phyloP scores from a whole-genome alignment of 2,888 invertebrate species.

The Lampropteryx suffumata region DNA sequence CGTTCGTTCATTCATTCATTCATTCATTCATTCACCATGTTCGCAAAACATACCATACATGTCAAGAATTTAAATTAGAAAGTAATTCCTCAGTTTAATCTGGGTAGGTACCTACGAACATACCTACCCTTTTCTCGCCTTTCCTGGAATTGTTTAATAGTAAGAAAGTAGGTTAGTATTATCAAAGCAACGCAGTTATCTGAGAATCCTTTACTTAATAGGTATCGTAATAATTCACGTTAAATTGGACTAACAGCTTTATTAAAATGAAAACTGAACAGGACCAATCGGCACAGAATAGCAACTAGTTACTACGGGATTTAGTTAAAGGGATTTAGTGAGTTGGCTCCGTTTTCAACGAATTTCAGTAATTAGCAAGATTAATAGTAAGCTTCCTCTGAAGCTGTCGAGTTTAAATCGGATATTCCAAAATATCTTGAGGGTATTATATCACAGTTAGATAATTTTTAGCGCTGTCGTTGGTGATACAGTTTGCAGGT shows the following conservation, averaged over 20 bases:
- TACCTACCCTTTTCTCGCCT: too few relatives aligned
- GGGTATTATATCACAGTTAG: constrained; percentile 4
- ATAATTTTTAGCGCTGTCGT: not conserved
- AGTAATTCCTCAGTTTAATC: too few relatives aligned
- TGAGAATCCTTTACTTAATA: not conserved
- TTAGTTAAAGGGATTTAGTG: constrained; percentile 14
- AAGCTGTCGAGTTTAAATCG: constrained; percentile 28
- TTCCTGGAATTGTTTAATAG: too few relatives aligned
- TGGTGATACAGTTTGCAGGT: too few relatives aligned
- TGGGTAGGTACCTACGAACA: too few relatives aligned
- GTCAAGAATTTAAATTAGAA: too few relatives aligned
- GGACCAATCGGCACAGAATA: constrained; percentile 7
- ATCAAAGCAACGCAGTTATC: too few relatives aligned
- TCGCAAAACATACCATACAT: too few relatives aligned
- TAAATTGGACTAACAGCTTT: constrained; percentile 13
- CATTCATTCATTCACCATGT: too few relatives aligned
- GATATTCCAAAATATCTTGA: constrained; percentile 16
- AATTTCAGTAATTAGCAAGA: constrained; percentile 53
- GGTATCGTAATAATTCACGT: constrained; percentile 15
- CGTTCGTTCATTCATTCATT: too few relatives aligned
- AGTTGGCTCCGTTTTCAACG: constrained; percentile 40
- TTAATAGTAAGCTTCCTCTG: constrained; percentile 45
- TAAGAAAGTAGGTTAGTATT: too few relatives aligned
- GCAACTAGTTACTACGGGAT: not conserved
- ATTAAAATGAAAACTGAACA: constrained; percentile 20